Conservation (phyloP, 1,140 invertebrate species). For the Bombus haemorrhoidalis region DNA sequence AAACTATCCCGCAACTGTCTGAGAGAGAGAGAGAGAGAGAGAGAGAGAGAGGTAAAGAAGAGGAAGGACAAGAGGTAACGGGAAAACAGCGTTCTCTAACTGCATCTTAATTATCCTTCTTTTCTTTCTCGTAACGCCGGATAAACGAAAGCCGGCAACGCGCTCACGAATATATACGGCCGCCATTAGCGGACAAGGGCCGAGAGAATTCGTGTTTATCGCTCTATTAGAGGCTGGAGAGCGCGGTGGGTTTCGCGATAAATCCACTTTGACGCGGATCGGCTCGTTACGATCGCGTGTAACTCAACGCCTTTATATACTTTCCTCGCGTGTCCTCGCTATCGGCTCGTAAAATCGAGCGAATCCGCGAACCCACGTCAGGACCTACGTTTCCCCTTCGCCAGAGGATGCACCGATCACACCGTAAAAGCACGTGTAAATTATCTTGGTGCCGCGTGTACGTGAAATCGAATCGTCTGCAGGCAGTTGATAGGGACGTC, state of each 20-base stretch:
- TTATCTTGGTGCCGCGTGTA: neutral
- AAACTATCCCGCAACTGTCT: neutral
- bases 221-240: slow-evolving; percentile 37
- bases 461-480: neutral
- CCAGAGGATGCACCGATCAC: neutral
- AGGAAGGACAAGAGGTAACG: no score
- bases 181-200: slow-evolving; percentile 27
- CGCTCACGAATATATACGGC: neutral
- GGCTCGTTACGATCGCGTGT: slow-evolving; percentile 14
- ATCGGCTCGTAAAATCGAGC: slow-evolving; percentile 46
- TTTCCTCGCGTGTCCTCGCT: slow-evolving; percentile 41
- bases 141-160: slow-evolving; percentile 3
- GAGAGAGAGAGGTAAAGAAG: no score
- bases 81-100: slow-evolving; percentile 2
- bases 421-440: slow-evolving; percentile 8
- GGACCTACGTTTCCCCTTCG: neutral
- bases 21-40: neutral
- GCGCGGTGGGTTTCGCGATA: slow-evolving; percentile 23
- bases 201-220: slow-evolving; percentile 52
- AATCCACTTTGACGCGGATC: slow-evolving; percentile 40
- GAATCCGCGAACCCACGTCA: neutral
- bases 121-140: neutral
- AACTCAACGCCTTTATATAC: slow-evolving; percentile 21
- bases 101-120: slow-evolving; percentile 6
- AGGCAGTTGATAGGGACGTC: no score